Evolutionary conservation across 2,113 vertebrate genomes (phyloP).

Genomic region (Origma solitaria): DNA sequence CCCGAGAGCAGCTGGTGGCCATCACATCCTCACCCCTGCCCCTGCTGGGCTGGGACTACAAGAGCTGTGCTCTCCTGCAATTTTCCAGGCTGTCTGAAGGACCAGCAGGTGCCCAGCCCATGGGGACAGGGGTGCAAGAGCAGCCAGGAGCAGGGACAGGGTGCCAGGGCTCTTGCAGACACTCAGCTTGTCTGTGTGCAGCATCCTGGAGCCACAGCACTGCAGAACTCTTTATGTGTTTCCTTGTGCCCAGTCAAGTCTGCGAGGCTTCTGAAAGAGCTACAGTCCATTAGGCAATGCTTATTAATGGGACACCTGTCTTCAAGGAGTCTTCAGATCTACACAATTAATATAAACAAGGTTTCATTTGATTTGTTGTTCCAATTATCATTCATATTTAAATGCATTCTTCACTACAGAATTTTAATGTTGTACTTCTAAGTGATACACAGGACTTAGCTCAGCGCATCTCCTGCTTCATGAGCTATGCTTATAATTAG

Average conservation of each 20-base stretch:
- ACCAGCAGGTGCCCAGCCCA: not conserved
- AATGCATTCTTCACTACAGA: not conserved
- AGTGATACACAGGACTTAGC: not conserved
- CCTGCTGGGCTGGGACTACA: not conserved
- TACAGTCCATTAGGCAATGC: not conserved
- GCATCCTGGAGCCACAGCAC: accelerated
- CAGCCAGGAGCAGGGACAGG: not conserved
- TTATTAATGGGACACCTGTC: not conserved
- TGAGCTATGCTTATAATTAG: not conserved
- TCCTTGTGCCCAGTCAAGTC: not conserved
- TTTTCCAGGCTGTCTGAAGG: not conserved
- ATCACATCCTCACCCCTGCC: accelerated
- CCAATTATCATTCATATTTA: not conserved
- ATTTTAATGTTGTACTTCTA: not conserved
- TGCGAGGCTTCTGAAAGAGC: accelerated
- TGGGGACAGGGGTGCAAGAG: not conserved
- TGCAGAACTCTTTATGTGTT: not conserved
- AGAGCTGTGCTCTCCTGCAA: not conserved
- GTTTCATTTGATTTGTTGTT: not conserved
- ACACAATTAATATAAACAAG: not conserved
- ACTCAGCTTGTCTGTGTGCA: not conserved
- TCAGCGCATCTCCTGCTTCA: not conserved
- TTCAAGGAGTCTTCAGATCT: not conserved
- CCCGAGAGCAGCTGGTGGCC: not conserved
- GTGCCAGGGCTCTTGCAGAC: not conserved